phyloP scores from a whole-genome alignment of 1,140 invertebrate species.

The Drosophila trapezifrons region DNA sequence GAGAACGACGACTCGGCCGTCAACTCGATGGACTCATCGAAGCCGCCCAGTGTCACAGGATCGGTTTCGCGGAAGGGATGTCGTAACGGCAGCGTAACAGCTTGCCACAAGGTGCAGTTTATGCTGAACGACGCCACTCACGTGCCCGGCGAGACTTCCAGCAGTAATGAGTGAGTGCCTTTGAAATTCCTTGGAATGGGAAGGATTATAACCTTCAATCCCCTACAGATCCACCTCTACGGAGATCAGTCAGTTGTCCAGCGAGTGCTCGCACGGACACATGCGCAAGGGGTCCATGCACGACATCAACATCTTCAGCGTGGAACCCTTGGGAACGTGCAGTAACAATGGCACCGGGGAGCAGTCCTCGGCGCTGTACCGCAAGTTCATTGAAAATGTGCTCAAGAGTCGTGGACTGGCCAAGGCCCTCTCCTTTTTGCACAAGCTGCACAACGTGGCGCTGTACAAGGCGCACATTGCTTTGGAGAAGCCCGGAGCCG shows the following conservation, averaged over 20 bases:
- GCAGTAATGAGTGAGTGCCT: slow-evolving; percentile 75
- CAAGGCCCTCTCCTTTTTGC: slow-evolving; percentile 90
- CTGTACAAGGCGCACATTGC: slow-evolving; percentile 89
- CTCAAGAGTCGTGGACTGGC: slow-evolving; percentile 93
- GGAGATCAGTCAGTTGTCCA: slow-evolving; percentile 75
- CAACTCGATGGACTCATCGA: slow-evolving; percentile 78
- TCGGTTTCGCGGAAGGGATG: slow-evolving; percentile 39
- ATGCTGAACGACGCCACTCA: slow-evolving; percentile 74
- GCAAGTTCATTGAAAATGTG: slow-evolving; percentile 93
- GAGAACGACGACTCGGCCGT: slow-evolving; percentile 79
- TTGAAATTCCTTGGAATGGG: not conserved
- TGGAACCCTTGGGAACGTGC: slow-evolving; percentile 70
- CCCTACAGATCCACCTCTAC: slow-evolving; percentile 75
- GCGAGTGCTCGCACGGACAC: slow-evolving; percentile 45
- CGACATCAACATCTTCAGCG: slow-evolving; percentile 81
- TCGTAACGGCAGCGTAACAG: slow-evolving; percentile 45
- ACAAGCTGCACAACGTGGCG: slow-evolving; percentile 88
- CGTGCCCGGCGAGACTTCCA: slow-evolving; percentile 75
- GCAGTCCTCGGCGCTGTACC: slow-evolving; percentile 70
- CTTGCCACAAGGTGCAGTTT: slow-evolving; percentile 74
- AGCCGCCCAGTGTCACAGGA: slow-evolving; percentile 59
- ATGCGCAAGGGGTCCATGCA: slow-evolving; percentile 77
- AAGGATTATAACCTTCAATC: no score
- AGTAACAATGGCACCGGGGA: slow-evolving; percentile 69
- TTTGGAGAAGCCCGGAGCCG: slow-evolving; percentile 86